Evolutionary conservation across 2,888 invertebrate species (phyloP), one percentile per base, ranked within the genome.

Genomic region (Nysson spinosus): DNA sequence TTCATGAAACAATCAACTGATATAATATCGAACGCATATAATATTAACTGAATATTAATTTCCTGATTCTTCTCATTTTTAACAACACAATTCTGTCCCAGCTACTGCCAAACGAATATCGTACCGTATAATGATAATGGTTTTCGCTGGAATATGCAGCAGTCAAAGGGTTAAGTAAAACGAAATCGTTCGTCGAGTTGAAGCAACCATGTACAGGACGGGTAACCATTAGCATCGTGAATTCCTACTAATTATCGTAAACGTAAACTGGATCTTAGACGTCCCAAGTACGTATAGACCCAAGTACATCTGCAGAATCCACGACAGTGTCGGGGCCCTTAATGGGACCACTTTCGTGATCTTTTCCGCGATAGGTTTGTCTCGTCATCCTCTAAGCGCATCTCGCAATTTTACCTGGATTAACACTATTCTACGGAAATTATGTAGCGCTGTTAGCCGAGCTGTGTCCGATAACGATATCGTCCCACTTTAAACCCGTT

Each of bases 171-270:
- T n/a, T n/a, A n/a, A n/a, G n/a, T n/a, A n/a, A n/a, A 40, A 46
- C 22, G 34, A 50, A 47, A 46, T 37, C n/a, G 14, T 28, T 37
- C 62, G 46, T 37, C 46, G 16, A n/a, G 35, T 22, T 17, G 11
- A 12, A 7, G 0, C 7, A 9, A 17, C 22, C 37, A n/a, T 37
- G 32, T 34, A 22, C 14, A 14, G 35, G 42, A 46, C 51, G 39
- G 7, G 28, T 24, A 28, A 32, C 44, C 43, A 70, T 72, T 72
- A 73, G 57, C 72, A 40, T 57, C 61, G 42, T 39, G 46, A 11
- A 62, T 58, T 64, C 61, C 30, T 68, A 46, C 67, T 73, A 73
- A 73, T 73, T 73, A 73, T 72, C 58, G 58, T 63, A 72, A 72
- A 72, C 69, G 69, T 70, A 77, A 72, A 75, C 72, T 67, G 69